These are phyloP conservation scores for Masticophis lateralis DNA, from an alignment of 2,797 vertebrate species.

Conservation along the genomic window DNA sequence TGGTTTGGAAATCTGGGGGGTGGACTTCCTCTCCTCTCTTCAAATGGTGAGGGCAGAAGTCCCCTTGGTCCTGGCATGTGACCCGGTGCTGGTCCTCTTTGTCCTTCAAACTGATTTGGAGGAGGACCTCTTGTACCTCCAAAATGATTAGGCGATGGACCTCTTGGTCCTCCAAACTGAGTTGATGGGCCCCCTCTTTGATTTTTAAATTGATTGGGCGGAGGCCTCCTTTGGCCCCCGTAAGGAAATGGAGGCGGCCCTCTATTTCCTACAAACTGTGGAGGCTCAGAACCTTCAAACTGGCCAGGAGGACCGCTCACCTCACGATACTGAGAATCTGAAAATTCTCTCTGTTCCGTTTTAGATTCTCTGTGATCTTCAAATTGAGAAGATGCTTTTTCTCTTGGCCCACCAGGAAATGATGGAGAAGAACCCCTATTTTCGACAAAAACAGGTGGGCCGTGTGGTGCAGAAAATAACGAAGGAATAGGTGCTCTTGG, in stretches of 20 bases:
- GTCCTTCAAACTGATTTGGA: constrained; percentile 64
- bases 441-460: constrained; percentile 81
- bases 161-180: constrained; percentile 74
- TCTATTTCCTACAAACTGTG: constrained; percentile 78
- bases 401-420: constrained; percentile 81
- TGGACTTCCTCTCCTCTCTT: constrained; percentile 68
- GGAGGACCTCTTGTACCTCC: constrained; percentile 75
- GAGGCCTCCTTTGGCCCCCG: constrained; percentile 81
- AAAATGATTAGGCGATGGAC: constrained; percentile 76
- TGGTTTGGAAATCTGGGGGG: constrained; percentile 69
- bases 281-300: constrained; percentile 74
- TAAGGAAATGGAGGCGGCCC: constrained; percentile 78
- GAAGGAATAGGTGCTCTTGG: constrained; percentile 83
- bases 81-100: constrained; percentile 66
- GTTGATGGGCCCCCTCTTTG: constrained; percentile 67
- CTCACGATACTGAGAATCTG: constrained; percentile 74
- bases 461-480: constrained; percentile 83
- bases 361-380: constrained; percentile 81
- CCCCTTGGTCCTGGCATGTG: constrained; percentile 66
- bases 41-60: constrained; percentile 65
- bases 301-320: constrained; percentile 69
- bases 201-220: constrained; percentile 70
- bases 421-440: constrained; percentile 78
- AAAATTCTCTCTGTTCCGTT: constrained; percentile 77
- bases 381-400: constrained; percentile 76